Base-by-base conservation (phyloP, 2,888 invertebrate species). In the Mactromeris polynyma region DNA sequence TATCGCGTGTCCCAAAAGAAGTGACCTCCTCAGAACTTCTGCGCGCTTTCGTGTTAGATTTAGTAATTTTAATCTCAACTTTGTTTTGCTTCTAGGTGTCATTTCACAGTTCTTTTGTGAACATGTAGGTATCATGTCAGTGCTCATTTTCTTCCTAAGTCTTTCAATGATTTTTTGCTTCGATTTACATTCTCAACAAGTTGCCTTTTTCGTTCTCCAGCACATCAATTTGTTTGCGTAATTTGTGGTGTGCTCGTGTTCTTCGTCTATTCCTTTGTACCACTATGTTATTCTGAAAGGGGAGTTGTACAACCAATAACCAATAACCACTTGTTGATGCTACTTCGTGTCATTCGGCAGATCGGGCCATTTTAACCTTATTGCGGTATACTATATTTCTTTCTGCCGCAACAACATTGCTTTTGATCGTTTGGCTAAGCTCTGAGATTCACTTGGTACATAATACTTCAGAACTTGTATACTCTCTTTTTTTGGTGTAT, bases 1-100 rank as follows among this genome's bases (percentile, higher is more conserved):
- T 33, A 87, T 11, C 7, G 78, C 83, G 54, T 87, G 82, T 6
- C 58, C 36, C 7, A 87, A 14, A 2, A 83, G n/a, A 11, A 83
- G 58, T 42, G 82, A 77, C 19, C 51, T 78, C n/a, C 14, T 6
- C 9, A 82, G 38, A 46, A 14, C 81, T 51, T 38, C 79, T 40
- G n/a, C 42, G 11, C 31, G 17, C 78, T 42, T 33, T 36, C 83
- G 83, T 31, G 87, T 87, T 21, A 83, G 42, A 2, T 58, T 7
- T 19, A 83, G 33, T 26, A 77, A 3, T 1, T 77, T 36, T 21
- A 81, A 33, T 54, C 82, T 77, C 38, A 81, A 11, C 26, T 58
- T 83, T 3, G 36, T 58, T 78, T 83, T 58, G 4, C 7, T n/a
- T 79, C 26, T 79, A 14, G 79, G 79, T 42, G 79, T n/a, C n/a